Evolutionary conservation across 1,140 invertebrate species (phyloP).

Genomic region (Andrena cerasifolii): DNA sequence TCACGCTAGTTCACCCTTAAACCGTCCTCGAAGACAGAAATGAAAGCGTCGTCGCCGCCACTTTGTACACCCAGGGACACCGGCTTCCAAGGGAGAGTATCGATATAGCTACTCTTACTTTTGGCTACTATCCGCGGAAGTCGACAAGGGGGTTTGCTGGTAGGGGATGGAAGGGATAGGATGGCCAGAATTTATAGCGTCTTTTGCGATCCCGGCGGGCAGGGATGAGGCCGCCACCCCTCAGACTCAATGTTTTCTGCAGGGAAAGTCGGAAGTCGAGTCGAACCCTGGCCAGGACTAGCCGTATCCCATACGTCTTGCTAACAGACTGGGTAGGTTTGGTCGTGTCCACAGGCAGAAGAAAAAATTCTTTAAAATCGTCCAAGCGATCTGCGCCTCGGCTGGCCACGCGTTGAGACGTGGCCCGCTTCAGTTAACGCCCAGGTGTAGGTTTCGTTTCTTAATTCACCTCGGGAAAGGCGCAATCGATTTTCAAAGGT

Average conservation of each 20-base stretch:
- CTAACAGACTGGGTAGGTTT: constrained; percentile 78
- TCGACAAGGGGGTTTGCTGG: constrained; percentile 51
- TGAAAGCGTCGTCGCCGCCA: constrained; percentile 38
- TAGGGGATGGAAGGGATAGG: constrained; percentile 33
- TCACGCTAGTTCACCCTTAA: constrained; percentile 5
- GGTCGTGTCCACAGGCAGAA: constrained; percentile 53
- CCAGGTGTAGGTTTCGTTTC: constrained; percentile 44
- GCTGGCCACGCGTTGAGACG: too few species aligned
- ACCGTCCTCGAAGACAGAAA: constrained; percentile 14
- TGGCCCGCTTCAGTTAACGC: not conserved
- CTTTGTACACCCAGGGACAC: constrained; percentile 48
- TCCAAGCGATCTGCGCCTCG: too few species aligned
- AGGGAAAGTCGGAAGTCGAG: constrained; percentile 82
- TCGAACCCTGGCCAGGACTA: constrained; percentile 80
- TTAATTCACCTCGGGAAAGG: constrained; percentile 22
- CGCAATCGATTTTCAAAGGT: constrained; percentile 41
- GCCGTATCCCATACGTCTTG: constrained; percentile 81
- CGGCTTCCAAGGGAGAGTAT: constrained; percentile 57
- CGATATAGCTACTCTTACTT: constrained; percentile 71
- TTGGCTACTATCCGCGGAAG: constrained; percentile 75
- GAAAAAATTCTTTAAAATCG: constrained; percentile 72
- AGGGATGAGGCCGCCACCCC: constrained; percentile 71
- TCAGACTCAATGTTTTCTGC: constrained; percentile 83
- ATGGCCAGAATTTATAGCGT: constrained; percentile 81
- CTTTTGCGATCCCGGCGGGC: constrained; percentile 71